A percentile compares a stretch with the other conserved stretches of the same genome.
phyloP scores from a whole-genome alignment of 2,113 vertebrate genomes.

The Phoenicopterus ruber region DNA sequence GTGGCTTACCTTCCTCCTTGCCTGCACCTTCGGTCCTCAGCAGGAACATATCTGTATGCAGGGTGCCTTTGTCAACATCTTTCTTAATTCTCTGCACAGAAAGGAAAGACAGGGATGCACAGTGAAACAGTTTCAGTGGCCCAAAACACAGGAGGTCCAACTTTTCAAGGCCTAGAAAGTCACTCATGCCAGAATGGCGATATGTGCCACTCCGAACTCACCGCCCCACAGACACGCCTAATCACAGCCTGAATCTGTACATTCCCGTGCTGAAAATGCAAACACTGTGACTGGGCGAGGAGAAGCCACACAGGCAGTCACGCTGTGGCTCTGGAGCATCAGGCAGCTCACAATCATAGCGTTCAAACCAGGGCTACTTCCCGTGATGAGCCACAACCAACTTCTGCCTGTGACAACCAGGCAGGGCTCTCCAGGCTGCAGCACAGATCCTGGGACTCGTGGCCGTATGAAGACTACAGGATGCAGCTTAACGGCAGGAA shows the following conservation, averaged over 20 bases:
- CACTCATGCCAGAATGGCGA: neutral
- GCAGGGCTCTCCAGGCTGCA: neutral
- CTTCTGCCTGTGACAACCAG: neutral
- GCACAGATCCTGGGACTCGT: neutral
- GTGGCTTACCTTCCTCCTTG: constrained; percentile 75
- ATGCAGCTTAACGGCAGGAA: neutral
- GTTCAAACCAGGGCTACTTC: neutral
- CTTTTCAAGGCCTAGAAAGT: neutral
- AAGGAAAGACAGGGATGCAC: neutral
- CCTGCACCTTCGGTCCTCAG: constrained; percentile 81
- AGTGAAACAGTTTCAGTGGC: neutral
- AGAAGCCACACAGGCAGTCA: neutral
- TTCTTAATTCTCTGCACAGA: constrained; percentile 87
- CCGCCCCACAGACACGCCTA: neutral
- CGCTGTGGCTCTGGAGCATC: neutral
- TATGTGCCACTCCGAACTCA: neutral
- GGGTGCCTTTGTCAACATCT: constrained; percentile 91
- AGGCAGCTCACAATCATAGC: neutral
- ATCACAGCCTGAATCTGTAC: neutral
- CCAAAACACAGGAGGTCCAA: neutral
- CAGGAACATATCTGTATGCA: constrained; percentile 92
- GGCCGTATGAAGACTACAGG: accelerated
- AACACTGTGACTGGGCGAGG: neutral
- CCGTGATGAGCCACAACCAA: neutral
- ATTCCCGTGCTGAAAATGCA: neutral